These are phyloP conservation scores for Cossypha polioptera DNA, from an alignment of 2,797 vertebrate species.

Conservation along the genomic window DNA sequence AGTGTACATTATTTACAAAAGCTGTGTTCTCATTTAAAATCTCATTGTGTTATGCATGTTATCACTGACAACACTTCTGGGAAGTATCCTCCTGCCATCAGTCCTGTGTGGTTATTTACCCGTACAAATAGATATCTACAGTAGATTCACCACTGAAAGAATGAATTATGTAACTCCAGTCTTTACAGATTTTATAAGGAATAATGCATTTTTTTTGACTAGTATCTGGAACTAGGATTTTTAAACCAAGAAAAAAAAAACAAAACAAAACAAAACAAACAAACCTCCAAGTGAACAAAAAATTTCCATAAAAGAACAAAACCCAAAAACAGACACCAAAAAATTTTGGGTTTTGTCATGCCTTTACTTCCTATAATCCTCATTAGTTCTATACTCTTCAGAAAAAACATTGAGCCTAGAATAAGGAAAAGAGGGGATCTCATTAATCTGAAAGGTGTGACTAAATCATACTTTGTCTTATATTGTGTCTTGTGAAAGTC, in stretches of 20 bases:
- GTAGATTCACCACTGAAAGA: conserved; percentile 36
- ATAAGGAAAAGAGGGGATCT: neutral
- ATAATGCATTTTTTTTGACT: neutral
- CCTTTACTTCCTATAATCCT: neutral
- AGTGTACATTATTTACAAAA: conserved; percentile 59
- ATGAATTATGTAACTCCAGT: conserved; percentile 54
- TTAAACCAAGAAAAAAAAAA: neutral
- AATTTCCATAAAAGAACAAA: neutral
- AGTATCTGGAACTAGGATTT: neutral
- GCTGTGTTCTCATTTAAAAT: conserved; percentile 64
- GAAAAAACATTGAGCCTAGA: neutral
- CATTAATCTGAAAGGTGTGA: conserved; percentile 9
- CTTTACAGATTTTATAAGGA: neutral
- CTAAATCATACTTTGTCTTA: conserved; percentile 10
- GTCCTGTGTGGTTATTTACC: conserved; percentile 44
- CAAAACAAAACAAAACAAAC: no score
- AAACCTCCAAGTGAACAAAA: neutral
- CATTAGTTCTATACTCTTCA: neutral
- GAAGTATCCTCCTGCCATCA: conserved; percentile 43
- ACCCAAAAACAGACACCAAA: neutral
- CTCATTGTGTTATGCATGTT: conserved; percentile 24
- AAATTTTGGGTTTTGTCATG: neutral
- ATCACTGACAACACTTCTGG: conserved; percentile 56
- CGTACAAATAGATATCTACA: neutral
- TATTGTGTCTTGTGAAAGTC: conserved; percentile 28